Conservation (phyloP, 2,888 invertebrate species). For the Hipparchia semele region DNA sequence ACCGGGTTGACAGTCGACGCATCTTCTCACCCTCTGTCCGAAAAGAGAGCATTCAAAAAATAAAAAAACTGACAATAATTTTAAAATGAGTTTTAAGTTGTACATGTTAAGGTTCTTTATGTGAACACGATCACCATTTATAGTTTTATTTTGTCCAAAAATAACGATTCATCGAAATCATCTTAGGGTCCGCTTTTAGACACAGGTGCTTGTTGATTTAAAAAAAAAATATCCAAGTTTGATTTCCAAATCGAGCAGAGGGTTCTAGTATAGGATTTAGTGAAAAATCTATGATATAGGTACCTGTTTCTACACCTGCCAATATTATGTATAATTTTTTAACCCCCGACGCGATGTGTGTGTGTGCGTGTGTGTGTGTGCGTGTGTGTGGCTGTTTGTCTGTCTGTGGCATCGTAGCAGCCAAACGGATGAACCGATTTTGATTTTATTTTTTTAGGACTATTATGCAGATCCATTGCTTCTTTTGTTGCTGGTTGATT, state of each 20-base stretch:
- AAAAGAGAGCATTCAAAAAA: slow-evolving; percentile 58
- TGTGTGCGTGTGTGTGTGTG: too few species aligned
- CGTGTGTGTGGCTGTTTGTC: too few species aligned
- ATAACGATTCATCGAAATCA: slow-evolving; percentile 75
- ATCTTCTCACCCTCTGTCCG: slow-evolving; percentile 64
- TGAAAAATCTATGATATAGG: too few species aligned
- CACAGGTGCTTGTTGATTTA: slow-evolving; percentile 70
- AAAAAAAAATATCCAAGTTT: slow-evolving; percentile 43
- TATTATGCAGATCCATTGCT: too few species aligned
- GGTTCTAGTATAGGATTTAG: not conserved
- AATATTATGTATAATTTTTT: too few species aligned
- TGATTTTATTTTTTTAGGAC: too few species aligned
- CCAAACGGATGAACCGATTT: too few species aligned
- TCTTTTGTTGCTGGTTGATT: too few species aligned
- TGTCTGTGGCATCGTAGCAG: too few species aligned
- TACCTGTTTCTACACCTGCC: too few species aligned
- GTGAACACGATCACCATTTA: slow-evolving; percentile 21
- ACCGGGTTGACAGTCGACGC: slow-evolving; percentile 61
- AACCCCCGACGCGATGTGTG: too few species aligned
- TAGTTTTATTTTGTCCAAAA: slow-evolving; percentile 57
- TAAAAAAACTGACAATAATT: slow-evolving; percentile 28
- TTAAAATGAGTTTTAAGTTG: not conserved
- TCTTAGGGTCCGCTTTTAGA: slow-evolving; percentile 59
- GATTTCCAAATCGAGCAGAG: slow-evolving; percentile 33
- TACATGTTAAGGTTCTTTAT: not conserved